Conservation (phyloP, 2,797 vertebrate genomes). For the Gobionotothen gibberifrons region DNA sequence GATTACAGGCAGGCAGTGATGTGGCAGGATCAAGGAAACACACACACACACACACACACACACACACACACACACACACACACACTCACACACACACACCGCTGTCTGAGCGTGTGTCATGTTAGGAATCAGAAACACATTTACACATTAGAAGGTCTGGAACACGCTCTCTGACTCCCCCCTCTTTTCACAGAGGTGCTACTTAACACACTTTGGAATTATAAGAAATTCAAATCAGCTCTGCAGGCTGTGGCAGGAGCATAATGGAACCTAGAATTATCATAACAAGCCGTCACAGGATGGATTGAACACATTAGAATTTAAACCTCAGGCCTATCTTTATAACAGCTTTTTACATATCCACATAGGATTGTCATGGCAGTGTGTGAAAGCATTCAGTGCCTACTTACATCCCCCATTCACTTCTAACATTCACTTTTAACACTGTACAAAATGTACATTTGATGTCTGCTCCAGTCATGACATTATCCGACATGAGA, state of each 20-base stretch:
- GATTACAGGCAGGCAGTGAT: conserved; percentile 77
- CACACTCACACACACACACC: conserved; percentile 15
- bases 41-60: conserved; percentile 49
- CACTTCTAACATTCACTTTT: conserved; percentile 27
- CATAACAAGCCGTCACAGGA: conserved; percentile 78
- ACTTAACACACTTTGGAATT: conserved; percentile 81
- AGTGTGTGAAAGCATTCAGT: conserved; percentile 24
- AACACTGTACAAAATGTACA: conserved; percentile 20
- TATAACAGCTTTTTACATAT: conserved; percentile 46
- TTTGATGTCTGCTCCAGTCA: not conserved
- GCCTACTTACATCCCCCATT: conserved; percentile 31
- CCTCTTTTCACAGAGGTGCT: conserved; percentile 80
- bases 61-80: conserved; percentile 15
- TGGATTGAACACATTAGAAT: conserved; percentile 77
- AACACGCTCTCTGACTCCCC: conserved; percentile 49
- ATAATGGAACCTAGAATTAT: conserved; percentile 88
- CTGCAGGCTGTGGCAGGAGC: conserved; percentile 77
- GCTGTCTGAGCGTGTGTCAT: conserved; percentile 69
- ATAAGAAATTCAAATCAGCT: conserved; percentile 83
- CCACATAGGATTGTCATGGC: conserved; percentile 45
- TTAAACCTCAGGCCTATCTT: conserved; percentile 70
- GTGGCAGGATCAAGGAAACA: conserved; percentile 62
- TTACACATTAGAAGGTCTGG: conserved; percentile 80
- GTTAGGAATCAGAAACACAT: conserved; percentile 80
- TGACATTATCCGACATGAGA: not conserved